Evolutionary conservation across 2,113 vertebrate species (phyloP), one percentile per base, ranked within the genome.

Genomic region (Pontoporia blainvillei): DNA sequence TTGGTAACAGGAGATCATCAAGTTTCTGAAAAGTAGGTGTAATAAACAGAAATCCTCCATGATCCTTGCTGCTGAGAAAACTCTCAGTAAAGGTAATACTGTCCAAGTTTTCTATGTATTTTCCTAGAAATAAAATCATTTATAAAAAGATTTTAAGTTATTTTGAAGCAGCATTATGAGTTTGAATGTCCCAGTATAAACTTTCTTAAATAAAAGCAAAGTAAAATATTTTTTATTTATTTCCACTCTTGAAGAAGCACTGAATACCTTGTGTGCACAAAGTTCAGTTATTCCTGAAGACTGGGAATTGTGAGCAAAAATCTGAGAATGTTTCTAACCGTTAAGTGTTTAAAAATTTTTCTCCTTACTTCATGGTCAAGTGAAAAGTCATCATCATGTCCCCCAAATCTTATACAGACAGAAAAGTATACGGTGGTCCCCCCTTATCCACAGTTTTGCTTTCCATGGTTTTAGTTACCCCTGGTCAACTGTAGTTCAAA

Each of bases 41-140:
- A 98, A 99, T 98, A 98, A 99, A 99, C 11, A 99, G 99, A 97
- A 99, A 98, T 86, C 99, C 99, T 5, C 99, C 99, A 21, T 99
- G 99, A 36, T 99, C 99, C 96, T 99, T 99, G 93, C 98, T 99
- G 96, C 96, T 96, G 62, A 99, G 98, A 96, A 99, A 99, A 91
- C 97, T 99, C 99, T 99, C 99, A 2, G 99, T 99, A 96, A 99
- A 99, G 2, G 99, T 99, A 96, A 99, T 95, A n/a, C 99, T 99
- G 67, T 99, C 99, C 98, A 99, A 98, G 86, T 99, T 99, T 98
- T 99, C 99, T 98, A 99, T 86, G 81, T 99, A 99, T 98, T 96
- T 99, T 94, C 99, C 99, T 99, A 98, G 4, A 92, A 97, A 98
- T 84, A 95, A 97, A 94, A 93, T 79, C 57, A 95, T 95, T 76